These are phyloP conservation scores for Brenthis hecate DNA, from an alignment of 2,888 invertebrate species.

Conservation along the genomic window DNA sequence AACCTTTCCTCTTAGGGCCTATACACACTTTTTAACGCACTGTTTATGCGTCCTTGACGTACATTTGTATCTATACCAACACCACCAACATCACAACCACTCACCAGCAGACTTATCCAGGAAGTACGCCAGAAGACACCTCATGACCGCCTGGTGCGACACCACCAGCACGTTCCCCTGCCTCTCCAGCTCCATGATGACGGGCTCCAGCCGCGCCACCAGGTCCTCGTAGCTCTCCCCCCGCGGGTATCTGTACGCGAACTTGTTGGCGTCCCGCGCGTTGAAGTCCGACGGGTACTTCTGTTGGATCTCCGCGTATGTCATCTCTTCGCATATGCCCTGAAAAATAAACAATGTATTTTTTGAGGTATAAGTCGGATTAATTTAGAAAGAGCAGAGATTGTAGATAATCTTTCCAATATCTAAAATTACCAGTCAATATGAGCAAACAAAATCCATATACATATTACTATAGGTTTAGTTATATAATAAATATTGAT, in stretches of 20 bases:
- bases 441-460: too few species aligned
- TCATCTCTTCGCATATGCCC: constrained; percentile 99
- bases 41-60: too few species aligned
- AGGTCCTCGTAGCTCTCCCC: constrained; percentile 99
- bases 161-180: constrained; percentile 98
- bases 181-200: constrained; percentile 99
- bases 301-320: constrained; percentile 97
- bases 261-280: constrained; percentile 97
- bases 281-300: constrained; percentile 98
- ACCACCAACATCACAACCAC: constrained; percentile 35
- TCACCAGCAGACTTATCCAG: constrained; percentile 95
- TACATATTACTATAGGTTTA: too few species aligned
- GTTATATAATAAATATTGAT: too few species aligned
- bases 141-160: constrained; percentile 97
- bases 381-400: too few species aligned
- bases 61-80: too few species aligned
- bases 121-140: constrained; percentile 98
- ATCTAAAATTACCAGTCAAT: too few species aligned
- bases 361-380: not conserved
- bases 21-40: too few species aligned
- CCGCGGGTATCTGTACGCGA: constrained; percentile 94
- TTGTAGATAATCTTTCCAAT: too few species aligned
- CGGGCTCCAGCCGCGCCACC: constrained; percentile 97
- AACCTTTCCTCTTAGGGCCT: too few species aligned
- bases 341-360: constrained; percentile 57